phyloP scores from a whole-genome alignment of 2,113 vertebrate genomes.

The Todiramphus saurophagus region DNA sequence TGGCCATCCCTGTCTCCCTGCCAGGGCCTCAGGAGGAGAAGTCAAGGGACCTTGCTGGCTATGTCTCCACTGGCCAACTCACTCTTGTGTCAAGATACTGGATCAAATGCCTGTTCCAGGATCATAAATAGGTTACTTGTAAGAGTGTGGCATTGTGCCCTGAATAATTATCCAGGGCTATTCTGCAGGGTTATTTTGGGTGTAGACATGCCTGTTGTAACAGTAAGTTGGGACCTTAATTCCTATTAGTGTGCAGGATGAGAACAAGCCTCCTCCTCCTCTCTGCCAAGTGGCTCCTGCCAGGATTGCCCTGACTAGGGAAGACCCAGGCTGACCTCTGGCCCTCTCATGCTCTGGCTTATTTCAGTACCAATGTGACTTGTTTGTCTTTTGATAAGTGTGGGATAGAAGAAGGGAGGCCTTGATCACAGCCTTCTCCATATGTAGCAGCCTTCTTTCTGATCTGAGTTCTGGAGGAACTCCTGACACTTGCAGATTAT shows the following conservation, averaged over 20 bases:
- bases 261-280: neutral
- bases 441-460: neutral
- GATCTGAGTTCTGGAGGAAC: neutral
- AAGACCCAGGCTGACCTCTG: neutral
- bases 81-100: neutral
- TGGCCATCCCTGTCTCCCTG: neutral
- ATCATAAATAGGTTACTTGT: neutral
- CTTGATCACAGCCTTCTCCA: neutral
- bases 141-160: neutral
- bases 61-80: neutral
- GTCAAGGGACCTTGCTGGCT: neutral
- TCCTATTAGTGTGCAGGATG: neutral
- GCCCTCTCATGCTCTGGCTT: neutral
- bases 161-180: neutral
- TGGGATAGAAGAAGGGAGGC: neutral
- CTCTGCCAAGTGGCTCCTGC: neutral
- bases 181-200: neutral
- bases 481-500: neutral
- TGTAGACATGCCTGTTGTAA: neutral
- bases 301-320: neutral
- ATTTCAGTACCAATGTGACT: neutral
- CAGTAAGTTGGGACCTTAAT: neutral
- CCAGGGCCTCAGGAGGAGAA: neutral
- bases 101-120: neutral
- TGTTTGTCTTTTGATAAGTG: neutral